Evolutionary conservation across 2,888 invertebrate genomes (phyloP).

Genomic region (Phalangium opilio): DNA sequence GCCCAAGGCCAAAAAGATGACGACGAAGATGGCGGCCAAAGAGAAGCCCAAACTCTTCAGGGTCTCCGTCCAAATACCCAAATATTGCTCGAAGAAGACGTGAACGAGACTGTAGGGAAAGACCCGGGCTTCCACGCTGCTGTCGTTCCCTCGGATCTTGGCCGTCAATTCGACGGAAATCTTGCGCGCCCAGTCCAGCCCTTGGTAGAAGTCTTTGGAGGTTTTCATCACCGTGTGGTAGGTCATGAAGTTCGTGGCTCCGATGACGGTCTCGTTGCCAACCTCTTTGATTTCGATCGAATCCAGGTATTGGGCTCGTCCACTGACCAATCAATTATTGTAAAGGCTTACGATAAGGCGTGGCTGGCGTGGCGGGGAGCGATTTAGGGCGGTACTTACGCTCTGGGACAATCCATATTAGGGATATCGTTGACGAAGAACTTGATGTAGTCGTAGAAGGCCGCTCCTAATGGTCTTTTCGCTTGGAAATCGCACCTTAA

Average conservation of each 20-base stretch:
- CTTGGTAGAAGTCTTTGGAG: constrained; percentile 66
- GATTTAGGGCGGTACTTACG: background rate
- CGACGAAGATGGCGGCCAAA: constrained; percentile 34
- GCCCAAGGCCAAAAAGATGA: constrained; percentile 31
- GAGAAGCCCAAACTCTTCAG: constrained; percentile 33
- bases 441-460: constrained; percentile 10
- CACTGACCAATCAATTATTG: too few species aligned
- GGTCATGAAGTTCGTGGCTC: constrained; percentile 72
- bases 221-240: constrained; percentile 68
- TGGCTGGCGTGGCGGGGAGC: too few species aligned
- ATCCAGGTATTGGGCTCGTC: too few species aligned
- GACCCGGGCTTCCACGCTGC: constrained; percentile 27
- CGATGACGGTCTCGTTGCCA: background rate
- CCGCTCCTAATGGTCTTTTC: constrained; percentile 42
- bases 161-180: constrained; percentile 58
- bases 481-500: constrained; percentile 31
- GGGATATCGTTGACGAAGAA: constrained; percentile 16
- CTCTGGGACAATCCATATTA: constrained; percentile 12
- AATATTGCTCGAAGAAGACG: constrained; percentile 41
- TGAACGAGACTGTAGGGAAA: constrained; percentile 34
- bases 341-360: too few species aligned
- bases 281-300: background rate
- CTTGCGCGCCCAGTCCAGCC: constrained; percentile 56
- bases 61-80: constrained; percentile 34
- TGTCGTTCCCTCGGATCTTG: constrained; percentile 36